phyloP scores from a whole-genome alignment of 2,888 invertebrate genomes.

The Aphrophora alni region DNA sequence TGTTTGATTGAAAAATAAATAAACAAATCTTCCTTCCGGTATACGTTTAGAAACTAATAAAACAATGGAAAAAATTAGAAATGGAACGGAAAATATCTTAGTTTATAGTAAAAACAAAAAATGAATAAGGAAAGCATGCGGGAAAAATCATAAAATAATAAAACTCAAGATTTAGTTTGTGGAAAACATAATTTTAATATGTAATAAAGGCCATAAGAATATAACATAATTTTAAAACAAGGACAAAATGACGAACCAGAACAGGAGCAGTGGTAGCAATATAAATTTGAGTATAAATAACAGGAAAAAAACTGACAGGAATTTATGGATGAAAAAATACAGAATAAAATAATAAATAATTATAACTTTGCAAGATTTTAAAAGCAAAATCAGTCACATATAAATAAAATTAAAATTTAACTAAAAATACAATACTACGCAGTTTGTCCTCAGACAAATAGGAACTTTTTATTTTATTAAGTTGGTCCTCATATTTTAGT shows the following conservation, averaged over 20 bases:
- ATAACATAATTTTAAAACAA: neutral
- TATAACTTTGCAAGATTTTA: neutral
- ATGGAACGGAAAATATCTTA: too few species aligned
- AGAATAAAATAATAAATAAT: neutral
- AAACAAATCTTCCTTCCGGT: too few species aligned
- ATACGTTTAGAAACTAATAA: too few species aligned
- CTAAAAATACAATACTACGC: constrained; percentile 36
- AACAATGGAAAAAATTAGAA: too few species aligned
- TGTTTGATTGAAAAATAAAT: too few species aligned
- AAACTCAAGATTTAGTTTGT: constrained; percentile 12
- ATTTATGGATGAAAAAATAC: neutral
- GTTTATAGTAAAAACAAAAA: neutral
- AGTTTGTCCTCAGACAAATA: constrained; percentile 44
- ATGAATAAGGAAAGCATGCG: neutral
- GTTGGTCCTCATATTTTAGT: constrained; percentile 46
- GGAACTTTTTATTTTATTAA: constrained; percentile 46
- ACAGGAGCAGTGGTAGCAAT: neutral
- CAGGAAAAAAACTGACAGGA: neutral
- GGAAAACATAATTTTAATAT: constrained; percentile 41
- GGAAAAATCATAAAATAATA: neutral
- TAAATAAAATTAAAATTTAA: constrained; percentile 39
- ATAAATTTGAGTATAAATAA: neutral
- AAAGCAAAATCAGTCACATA: constrained; percentile 38
- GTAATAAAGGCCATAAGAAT: constrained; percentile 26
- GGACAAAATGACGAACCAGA: neutral